A percentile compares a stretch with the other conserved stretches of the same genome.
Evolutionary conservation across 2,888 invertebrate species (phyloP).

Genomic region (Clunio marinus): DNA sequence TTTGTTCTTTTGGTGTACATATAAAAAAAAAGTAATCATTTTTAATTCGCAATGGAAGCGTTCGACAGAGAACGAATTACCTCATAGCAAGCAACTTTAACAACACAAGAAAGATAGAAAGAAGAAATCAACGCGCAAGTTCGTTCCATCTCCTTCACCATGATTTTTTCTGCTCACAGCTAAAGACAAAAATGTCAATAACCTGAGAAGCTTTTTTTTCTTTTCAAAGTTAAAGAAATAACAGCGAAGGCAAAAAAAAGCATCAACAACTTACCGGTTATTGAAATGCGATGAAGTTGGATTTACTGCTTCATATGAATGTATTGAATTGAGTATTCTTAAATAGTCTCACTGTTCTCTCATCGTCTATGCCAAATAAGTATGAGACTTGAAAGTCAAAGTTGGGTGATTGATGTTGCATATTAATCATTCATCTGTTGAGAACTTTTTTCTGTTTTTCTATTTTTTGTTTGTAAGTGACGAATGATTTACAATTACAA

Average conservation of each 20-base stretch:
- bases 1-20: too few species aligned
- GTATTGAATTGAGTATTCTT: too few species aligned
- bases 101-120: conserved; percentile 18
- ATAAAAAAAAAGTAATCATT: neutral
- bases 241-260: conserved; percentile 19
- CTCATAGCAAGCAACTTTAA: conserved; percentile 36
- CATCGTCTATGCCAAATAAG: too few species aligned
- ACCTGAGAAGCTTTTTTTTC: conserved; percentile 33
- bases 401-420: too few species aligned
- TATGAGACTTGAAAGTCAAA: too few species aligned
- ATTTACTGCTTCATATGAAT: neutral
- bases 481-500: too few species aligned
- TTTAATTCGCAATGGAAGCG: conserved; percentile 25
- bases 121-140: neutral
- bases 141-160: conserved; percentile 19
- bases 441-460: too few species aligned
- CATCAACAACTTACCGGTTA: conserved; percentile 32
- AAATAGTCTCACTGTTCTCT: too few species aligned
- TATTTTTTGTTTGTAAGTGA: too few species aligned
- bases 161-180: conserved; percentile 17
- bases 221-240: conserved; percentile 35
- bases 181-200: conserved; percentile 35
- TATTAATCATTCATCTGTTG: too few species aligned
- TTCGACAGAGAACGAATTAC: conserved; percentile 17
- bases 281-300: neutral